Percentiles rank a stretch among this genome's conserved stretches.
These are phyloP conservation scores for Melanotaenia duboulayi DNA, from an alignment of 2,113 vertebrate genomes.

Conservation along the genomic window DNA sequence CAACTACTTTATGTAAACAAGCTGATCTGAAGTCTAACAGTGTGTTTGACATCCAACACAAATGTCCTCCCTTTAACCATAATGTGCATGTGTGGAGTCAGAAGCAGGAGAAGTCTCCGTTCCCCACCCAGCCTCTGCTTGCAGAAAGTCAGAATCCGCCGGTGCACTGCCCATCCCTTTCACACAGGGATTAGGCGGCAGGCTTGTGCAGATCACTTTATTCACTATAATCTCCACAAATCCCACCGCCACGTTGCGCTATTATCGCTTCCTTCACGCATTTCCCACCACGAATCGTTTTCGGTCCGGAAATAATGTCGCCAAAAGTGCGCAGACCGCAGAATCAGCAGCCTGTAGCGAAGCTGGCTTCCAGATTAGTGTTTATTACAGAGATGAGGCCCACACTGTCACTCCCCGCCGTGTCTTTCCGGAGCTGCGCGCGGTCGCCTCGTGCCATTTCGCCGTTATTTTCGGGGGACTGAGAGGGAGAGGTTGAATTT, in stretches of 20 bases:
- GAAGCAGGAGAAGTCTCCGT: constrained; percentile 20
- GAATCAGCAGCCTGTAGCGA: neutral
- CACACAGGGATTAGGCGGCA: constrained; percentile 69
- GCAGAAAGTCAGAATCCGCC: constrained; percentile 35
- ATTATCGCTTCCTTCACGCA: constrained; percentile 8
- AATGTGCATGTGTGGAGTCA: constrained; percentile 26
- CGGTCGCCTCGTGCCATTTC: constrained; percentile 35
- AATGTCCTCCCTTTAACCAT: constrained; percentile 34
- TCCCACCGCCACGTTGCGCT: constrained; percentile 59
- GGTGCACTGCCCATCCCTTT: constrained; percentile 57
- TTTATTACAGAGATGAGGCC: constrained; percentile 41
- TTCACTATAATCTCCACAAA: constrained; percentile 75
- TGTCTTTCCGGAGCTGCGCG: constrained; percentile 19
- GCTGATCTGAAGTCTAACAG: constrained; percentile 13
- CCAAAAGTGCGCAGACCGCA: neutral
- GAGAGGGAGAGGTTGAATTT: neutral
- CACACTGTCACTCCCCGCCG: constrained; percentile 8
- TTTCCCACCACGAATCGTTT: constrained; percentile 15
- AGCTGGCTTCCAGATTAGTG: constrained; percentile 9
- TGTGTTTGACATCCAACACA: constrained; percentile 22
- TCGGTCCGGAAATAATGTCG: constrained; percentile 21
- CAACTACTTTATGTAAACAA: constrained; percentile 20
- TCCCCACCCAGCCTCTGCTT: constrained; percentile 29
- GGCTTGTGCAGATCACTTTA: constrained; percentile 57
- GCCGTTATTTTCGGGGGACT: neutral